Evolutionary conservation across 2,113 vertebrate genomes (phyloP).

Genomic region (Pygoscelis adeliae): DNA sequence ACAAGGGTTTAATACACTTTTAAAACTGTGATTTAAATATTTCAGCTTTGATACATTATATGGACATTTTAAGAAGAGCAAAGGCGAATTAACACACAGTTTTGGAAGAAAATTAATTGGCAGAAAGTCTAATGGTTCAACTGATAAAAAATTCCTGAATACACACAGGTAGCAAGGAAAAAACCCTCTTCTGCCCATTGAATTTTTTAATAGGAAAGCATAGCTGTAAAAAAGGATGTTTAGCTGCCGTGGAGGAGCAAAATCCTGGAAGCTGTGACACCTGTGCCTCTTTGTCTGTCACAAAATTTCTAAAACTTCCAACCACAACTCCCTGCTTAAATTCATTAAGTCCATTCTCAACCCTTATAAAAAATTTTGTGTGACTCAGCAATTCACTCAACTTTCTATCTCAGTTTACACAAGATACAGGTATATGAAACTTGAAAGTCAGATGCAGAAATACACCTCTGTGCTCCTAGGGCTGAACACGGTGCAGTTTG

Average conservation of each 20-base stretch:
- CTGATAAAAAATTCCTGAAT: neutral
- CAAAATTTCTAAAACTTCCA: neutral
- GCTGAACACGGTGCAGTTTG: neutral
- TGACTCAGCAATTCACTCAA: neutral
- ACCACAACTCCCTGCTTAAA: neutral
- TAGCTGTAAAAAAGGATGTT: neutral
- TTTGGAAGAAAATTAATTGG: neutral
- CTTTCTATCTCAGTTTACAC: neutral
- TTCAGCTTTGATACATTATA: neutral
- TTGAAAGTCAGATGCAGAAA: neutral
- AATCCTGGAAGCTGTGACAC: neutral
- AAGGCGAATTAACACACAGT: neutral
- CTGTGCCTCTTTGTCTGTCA: neutral
- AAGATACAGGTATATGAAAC: neutral
- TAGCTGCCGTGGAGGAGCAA: neutral
- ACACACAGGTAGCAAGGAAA: neutral
- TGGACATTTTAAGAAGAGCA: neutral
- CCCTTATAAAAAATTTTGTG: rapidly evolving
- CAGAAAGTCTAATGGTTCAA: neutral
- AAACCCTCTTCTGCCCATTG: neutral
- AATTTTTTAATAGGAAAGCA: neutral
- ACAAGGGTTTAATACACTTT: neutral
- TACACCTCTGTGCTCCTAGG: neutral
- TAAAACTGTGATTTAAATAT: neutral
- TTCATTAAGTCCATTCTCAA: neutral